These are phyloP conservation scores for Megaustenia siamemsis DNA, from an alignment of 2,888 invertebrate genomes.

Conservation along the genomic window DNA sequence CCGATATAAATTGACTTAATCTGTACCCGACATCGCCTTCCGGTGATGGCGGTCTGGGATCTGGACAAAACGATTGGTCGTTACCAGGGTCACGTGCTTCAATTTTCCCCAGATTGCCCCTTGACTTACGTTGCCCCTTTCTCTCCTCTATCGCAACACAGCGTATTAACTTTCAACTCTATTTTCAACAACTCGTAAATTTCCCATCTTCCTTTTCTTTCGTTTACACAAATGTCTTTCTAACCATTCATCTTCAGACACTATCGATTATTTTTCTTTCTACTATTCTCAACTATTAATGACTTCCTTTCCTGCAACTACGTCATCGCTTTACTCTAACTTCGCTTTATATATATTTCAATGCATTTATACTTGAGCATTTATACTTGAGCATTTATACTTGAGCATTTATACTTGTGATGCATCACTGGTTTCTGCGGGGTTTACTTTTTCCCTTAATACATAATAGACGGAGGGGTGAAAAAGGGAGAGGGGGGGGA, in stretches of 20 bases:
- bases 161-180: not conserved
- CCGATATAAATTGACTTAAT: constrained; percentile 30
- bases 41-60: not conserved
- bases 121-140: not conserved
- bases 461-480: too few relatives aligned
- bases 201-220: too few relatives aligned
- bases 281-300: too few relatives aligned
- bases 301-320: not conserved
- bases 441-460: too few relatives aligned
- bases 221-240: too few relatives aligned
- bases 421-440: not conserved
- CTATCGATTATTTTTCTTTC: too few relatives aligned
- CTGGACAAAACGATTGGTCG: constrained; percentile 8
- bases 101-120: not conserved
- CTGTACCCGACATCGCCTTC: constrained; percentile 17
- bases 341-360: not conserved
- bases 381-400: too few relatives aligned
- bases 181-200: too few relatives aligned
- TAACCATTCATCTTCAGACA: too few relatives aligned
- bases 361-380: too few relatives aligned
- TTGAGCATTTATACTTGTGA: not conserved
- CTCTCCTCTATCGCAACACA: not conserved
- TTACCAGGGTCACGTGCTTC: not conserved
- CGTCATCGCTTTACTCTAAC: not conserved
- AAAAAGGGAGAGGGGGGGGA: too few relatives aligned